Conservation (phyloP, 2,888 invertebrate species). For the Unio pictorum region DNA sequence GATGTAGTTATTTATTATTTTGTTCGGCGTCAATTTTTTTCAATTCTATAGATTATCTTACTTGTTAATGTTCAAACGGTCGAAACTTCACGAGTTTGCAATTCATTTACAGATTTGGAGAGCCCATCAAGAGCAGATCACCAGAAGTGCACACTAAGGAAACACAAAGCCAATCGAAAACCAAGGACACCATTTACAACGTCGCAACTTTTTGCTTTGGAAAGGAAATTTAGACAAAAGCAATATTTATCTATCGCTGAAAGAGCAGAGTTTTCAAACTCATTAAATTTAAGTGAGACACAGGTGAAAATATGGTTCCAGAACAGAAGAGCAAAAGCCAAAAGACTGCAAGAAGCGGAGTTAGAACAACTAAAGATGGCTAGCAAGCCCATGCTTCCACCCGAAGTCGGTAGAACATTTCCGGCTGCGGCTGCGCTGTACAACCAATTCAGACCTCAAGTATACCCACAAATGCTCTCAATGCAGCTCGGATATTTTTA, state of each 20-base stretch:
- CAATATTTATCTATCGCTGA: slow-evolving; percentile 96
- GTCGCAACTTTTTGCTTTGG: slow-evolving; percentile 90
- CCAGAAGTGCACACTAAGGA: slow-evolving; percentile 79
- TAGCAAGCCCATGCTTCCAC: slow-evolving; percentile 84
- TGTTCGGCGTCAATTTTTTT: too few species aligned
- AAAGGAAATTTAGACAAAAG: slow-evolving; percentile 94
- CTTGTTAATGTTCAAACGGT: too few species aligned
- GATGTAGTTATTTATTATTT: too few species aligned
- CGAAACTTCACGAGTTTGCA: too few species aligned
- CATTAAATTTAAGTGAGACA: slow-evolving; percentile 91
- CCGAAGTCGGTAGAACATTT: slow-evolving; percentile 57
- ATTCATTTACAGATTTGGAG: slow-evolving; percentile 35
- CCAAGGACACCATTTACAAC: slow-evolving; percentile 97
- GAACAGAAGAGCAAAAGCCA: slow-evolving; percentile 86
- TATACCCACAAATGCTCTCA: slow-evolving; percentile 26
- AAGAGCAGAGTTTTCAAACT: slow-evolving; percentile 93
- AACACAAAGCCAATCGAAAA: slow-evolving; percentile 96
- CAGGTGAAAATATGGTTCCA: slow-evolving; percentile 75
- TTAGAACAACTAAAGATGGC: slow-evolving; percentile 91
- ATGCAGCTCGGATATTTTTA: slow-evolving; percentile 22
- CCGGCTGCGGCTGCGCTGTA: slow-evolving; percentile 56
- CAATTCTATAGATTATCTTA: too few species aligned
- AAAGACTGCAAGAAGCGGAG: slow-evolving; percentile 95
- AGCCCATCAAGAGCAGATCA: slow-evolving; percentile 59
- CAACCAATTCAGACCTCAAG: slow-evolving; percentile 27